These are phyloP conservation scores for Pseudochirops corinnae DNA, from an alignment of 2,797 vertebrate genomes.

Conservation along the genomic window DNA sequence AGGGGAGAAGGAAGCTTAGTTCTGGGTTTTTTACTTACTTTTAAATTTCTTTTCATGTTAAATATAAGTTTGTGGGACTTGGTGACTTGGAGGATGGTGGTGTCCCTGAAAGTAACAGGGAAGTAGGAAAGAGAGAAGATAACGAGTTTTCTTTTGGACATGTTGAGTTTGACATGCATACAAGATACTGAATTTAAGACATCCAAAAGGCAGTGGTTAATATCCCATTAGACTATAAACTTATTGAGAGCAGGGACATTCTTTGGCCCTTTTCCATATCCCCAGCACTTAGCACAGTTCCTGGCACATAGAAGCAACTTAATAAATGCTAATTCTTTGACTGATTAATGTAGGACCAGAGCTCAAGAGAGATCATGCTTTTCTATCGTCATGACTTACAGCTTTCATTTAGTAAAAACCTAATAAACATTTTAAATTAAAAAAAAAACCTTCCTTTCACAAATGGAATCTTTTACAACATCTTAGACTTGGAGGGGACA, in stretches of 20 bases:
- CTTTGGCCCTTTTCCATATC: neutral
- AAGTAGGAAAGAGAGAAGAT: neutral
- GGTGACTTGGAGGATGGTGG: neutral
- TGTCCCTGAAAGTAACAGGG: neutral
- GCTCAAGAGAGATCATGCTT: neutral
- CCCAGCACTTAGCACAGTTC: neutral
- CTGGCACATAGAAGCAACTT: neutral
- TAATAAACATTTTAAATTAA: neutral
- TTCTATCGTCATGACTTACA: neutral
- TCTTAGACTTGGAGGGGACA: neutral
- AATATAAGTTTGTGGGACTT: neutral
- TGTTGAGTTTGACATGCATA: neutral
- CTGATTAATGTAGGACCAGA: neutral
- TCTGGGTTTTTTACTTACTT: neutral
- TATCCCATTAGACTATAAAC: neutral
- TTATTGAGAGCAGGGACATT: neutral
- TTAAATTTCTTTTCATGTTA: neutral
- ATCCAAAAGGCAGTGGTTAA: neutral
- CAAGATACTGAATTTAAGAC: neutral
- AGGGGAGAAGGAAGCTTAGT: neutral
- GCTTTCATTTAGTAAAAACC: neutral
- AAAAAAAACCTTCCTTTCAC: neutral
- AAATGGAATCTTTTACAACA: neutral
- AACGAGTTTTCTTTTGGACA: neutral
- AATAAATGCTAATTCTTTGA: neutral